These are phyloP conservation scores for Macrotus californicus DNA, from an alignment of 2,113 vertebrate genomes.

Conservation along the genomic window DNA sequence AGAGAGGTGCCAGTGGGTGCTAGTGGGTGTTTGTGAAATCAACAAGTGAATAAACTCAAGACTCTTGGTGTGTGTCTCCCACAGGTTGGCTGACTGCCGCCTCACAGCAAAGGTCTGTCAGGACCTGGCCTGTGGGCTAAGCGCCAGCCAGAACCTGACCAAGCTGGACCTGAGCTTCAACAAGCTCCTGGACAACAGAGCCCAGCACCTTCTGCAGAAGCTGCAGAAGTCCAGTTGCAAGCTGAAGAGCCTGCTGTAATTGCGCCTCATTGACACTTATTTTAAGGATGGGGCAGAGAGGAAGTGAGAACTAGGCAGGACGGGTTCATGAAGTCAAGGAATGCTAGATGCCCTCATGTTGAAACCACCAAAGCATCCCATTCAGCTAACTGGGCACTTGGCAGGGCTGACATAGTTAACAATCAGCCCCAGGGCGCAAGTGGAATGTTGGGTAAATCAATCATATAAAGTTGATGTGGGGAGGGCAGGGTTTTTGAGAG, in stretches of 20 bases:
- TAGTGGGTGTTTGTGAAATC: background rate
- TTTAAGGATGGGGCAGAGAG: background rate
- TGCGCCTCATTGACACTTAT: background rate
- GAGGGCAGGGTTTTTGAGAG: accelerated
- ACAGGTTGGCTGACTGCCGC: background rate
- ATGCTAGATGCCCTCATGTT: background rate
- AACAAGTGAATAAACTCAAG: background rate
- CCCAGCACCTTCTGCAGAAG: background rate
- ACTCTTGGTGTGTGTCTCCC: background rate
- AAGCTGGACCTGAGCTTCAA: constrained; percentile 47
- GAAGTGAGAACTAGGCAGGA: background rate
- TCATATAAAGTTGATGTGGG: accelerated
- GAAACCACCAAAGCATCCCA: background rate
- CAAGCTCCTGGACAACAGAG: background rate
- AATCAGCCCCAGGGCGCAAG: background rate
- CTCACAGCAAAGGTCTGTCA: background rate
- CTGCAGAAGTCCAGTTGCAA: background rate
- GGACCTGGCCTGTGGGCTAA: background rate
- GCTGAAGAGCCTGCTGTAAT: background rate
- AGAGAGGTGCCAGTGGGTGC: background rate
- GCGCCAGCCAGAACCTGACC: background rate
- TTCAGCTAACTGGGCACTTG: background rate
- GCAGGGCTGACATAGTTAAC: background rate
- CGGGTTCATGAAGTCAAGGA: background rate
- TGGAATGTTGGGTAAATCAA: accelerated